phyloP scores from a whole-genome alignment of 2,113 vertebrate species.

The Paralichthys olivaceus region DNA sequence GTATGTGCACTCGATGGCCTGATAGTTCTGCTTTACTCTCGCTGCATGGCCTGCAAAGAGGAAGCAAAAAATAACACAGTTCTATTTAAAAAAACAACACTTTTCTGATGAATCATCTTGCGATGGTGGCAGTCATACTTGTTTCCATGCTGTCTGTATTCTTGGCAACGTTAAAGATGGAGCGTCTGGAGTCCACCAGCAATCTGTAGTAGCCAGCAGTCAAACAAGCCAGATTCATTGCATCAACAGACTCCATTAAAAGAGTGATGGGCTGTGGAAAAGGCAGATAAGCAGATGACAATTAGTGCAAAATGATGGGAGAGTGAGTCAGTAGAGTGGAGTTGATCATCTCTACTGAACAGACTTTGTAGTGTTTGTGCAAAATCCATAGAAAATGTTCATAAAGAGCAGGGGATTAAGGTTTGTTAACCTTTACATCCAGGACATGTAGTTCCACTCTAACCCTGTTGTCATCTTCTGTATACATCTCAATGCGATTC shows the following conservation, averaged over 20 bases:
- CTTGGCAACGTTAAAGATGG: conserved; percentile 98
- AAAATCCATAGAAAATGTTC: conserved; percentile 1
- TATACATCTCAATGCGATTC: conserved; percentile 98
- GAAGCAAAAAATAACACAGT: conserved; percentile 26
- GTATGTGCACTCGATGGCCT: conserved; percentile 93
- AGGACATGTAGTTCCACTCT: conserved; percentile 96
- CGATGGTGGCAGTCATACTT: conserved; percentile 54
- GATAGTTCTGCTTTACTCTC: conserved; percentile 88
- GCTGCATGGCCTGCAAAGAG: conserved; percentile 85
- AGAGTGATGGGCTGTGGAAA: conserved; percentile 93
- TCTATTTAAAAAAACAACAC: conserved; percentile 22
- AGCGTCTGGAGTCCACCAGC: conserved; percentile 95
- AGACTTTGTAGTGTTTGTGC: conserved; percentile 1
- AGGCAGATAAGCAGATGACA: conserved; percentile 61
- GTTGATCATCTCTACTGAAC: conserved; percentile 40
- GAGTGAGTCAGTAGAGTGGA: conserved; percentile 20
- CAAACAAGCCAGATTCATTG: conserved; percentile 98
- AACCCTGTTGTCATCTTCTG: conserved; percentile 91
- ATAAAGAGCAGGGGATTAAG: background rate
- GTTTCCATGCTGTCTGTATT: conserved; percentile 83
- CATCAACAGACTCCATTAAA: conserved; percentile 96
- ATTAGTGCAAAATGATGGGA: conserved; percentile 35
- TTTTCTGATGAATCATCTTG: conserved; percentile 30
- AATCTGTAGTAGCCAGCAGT: conserved; percentile 97
- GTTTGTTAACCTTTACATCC: conserved; percentile 90